Conservation (phyloP, 2,113 vertebrate species). For the Anseranas semipalmata region DNA sequence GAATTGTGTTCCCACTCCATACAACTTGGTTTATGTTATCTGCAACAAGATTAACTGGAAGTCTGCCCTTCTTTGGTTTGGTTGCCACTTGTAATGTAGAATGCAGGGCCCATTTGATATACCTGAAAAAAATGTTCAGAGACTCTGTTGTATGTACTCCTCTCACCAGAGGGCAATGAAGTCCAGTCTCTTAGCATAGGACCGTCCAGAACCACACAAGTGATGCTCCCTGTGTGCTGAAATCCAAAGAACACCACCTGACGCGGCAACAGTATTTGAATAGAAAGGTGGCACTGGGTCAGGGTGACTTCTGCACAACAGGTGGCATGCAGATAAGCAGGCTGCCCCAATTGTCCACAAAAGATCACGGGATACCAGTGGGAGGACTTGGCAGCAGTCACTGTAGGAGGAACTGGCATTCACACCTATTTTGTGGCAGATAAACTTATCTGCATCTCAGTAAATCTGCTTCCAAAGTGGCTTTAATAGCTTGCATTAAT, state of each 20-base stretch:
- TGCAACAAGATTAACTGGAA: neutral
- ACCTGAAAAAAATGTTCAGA: neutral
- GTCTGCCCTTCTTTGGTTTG: neutral
- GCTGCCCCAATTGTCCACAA: neutral
- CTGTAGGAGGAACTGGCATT: conserved; percentile 18
- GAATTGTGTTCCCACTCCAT: neutral
- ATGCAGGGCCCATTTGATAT: neutral
- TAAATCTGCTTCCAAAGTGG: conserved; percentile 26
- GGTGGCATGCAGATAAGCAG: conserved; percentile 41
- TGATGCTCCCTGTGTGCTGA: neutral
- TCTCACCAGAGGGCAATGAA: conserved; percentile 63
- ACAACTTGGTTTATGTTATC: neutral
- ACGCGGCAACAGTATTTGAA: neutral
- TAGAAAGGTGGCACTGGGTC: conserved; percentile 42
- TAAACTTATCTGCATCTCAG: conserved; percentile 11
- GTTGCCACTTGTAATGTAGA: neutral
- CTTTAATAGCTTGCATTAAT: neutral
- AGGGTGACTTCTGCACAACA: conserved; percentile 39
- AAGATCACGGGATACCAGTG: neutral
- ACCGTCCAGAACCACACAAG: neutral
- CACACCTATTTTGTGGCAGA: conserved; percentile 31
- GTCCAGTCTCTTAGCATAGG: neutral
- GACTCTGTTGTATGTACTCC: conserved; percentile 1
- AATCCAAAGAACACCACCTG: conserved; percentile 16
- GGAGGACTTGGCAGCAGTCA: conserved; percentile 2